Conservation (phyloP, 2,113 vertebrate species). For the Phalacrocorax aristotelis region DNA sequence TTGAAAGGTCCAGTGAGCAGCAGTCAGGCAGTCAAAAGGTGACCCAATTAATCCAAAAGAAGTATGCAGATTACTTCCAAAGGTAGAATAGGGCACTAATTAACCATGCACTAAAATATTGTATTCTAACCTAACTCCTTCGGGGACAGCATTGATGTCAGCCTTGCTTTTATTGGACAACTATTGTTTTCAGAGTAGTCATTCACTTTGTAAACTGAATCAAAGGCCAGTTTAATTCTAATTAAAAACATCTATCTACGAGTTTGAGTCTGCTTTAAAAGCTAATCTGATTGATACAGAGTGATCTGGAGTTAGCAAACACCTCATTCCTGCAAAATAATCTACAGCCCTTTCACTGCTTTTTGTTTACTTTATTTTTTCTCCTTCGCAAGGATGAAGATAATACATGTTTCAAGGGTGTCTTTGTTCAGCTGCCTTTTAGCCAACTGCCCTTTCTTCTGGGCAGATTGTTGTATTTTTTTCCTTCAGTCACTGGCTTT, state of each 20-base stretch:
- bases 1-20: background rate
- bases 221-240: background rate
- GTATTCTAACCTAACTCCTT: background rate
- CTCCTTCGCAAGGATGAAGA: background rate
- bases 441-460: background rate
- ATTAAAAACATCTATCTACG: background rate
- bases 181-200: background rate
- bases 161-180: too few species aligned
- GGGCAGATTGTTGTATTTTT: background rate
- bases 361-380: background rate
- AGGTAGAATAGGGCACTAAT: background rate
- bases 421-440: background rate
- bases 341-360: background rate
- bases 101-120: background rate
- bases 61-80: background rate
- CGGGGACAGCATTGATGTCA: background rate
- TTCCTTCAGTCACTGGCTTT: background rate
- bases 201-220: background rate
- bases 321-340: background rate
- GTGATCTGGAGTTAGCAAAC: background rate
- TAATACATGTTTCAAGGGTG: rapidly evolving
- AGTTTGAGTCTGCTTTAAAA: background rate
- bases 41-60: background rate
- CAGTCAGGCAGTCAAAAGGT: background rate
- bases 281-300: background rate